Percentiles rank a stretch among this genome's conserved stretches.
Conservation (phyloP, 2,797 vertebrate genomes). For the Silurus lanzhouensis region DNA sequence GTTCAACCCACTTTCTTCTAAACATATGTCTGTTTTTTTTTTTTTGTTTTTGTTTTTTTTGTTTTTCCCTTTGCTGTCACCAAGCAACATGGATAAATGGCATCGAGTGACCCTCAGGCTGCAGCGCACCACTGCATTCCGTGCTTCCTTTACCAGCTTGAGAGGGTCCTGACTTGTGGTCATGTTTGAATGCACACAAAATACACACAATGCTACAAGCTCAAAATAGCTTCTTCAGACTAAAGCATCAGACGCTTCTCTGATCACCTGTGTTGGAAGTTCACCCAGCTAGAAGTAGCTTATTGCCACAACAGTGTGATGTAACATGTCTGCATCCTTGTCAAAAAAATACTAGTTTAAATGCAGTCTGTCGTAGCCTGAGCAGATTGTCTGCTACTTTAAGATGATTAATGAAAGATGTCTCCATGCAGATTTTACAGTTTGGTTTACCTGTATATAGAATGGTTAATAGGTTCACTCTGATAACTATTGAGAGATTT, state of each 20-base stretch:
- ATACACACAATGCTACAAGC: background rate
- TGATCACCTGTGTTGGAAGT: constrained; percentile 16
- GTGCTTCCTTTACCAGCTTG: constrained; percentile 13
- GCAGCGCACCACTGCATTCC: constrained; percentile 1
- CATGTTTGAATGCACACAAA: constrained; percentile 17
- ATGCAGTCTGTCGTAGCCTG: background rate
- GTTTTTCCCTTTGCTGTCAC: background rate
- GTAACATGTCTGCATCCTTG: background rate
- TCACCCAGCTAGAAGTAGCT: background rate
- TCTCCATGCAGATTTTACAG: constrained; percentile 5
- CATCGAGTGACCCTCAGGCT: constrained; percentile 18
- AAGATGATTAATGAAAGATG: background rate
- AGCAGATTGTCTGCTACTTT: background rate
- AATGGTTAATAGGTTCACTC: background rate
- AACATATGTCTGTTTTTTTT: constrained; percentile 4
- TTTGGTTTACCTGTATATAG: background rate
- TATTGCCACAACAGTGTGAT: background rate
- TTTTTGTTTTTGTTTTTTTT: background rate
- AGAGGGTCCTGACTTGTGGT: constrained; percentile 8
- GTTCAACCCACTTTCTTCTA: background rate
- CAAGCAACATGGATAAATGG: constrained; percentile 10
- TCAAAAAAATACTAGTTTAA: constrained; percentile 1
- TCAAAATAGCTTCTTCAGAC: constrained; percentile 18
- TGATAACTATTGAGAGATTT: background rate
- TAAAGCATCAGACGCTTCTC: background rate